Evolutionary conservation across 2,888 invertebrate species (phyloP), one percentile per base, ranked within the genome.

Genomic region (Biston betularia): DNA sequence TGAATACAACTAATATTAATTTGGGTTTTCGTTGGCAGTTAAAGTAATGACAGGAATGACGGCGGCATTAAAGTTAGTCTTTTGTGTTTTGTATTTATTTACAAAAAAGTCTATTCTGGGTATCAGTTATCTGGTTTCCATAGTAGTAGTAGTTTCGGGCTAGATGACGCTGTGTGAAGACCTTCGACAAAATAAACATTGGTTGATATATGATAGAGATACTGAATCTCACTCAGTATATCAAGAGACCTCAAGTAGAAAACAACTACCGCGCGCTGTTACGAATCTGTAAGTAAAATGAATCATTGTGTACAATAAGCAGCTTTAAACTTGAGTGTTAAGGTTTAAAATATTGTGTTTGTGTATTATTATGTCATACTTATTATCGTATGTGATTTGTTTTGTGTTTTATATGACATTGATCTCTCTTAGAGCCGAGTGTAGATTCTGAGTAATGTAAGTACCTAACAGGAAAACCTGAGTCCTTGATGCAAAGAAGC

Each of bases 341-440:
- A 49, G 57, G 66, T 58, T 66, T 53, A 62, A 61, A 53, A 15
- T 79, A 76, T 74, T 70, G 57, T 67, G 55, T 52, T 48, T 58
- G n/a, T 45, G n/a, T 52, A 38, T 34, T 2, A 58, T 77, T 79
- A 78, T 79, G 76, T 82, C 80, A 80, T 75, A 68, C 34, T 70
- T 75, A 74, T 73, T 68, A 74, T 68, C 62, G 38, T 53, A 33
- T 59, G 42, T 60, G 44, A 57, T 48, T 48, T 53, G 55, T 52
- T 65, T 68, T 64, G 65, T 64, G 65, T 59, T 24, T 56, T 68
- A 62, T 15, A 33, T 54, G 61, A 63, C 68, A 70, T 54, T 70
- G 65, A 54, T 40, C 52, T 65, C 56, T 48, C 48, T 60, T 6
- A 4, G 54, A 42, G 12, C 42, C 52, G 11, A 15, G 52, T 38